phyloP scores from a whole-genome alignment of 2,113 vertebrate species.

The Sander vitreus region DNA sequence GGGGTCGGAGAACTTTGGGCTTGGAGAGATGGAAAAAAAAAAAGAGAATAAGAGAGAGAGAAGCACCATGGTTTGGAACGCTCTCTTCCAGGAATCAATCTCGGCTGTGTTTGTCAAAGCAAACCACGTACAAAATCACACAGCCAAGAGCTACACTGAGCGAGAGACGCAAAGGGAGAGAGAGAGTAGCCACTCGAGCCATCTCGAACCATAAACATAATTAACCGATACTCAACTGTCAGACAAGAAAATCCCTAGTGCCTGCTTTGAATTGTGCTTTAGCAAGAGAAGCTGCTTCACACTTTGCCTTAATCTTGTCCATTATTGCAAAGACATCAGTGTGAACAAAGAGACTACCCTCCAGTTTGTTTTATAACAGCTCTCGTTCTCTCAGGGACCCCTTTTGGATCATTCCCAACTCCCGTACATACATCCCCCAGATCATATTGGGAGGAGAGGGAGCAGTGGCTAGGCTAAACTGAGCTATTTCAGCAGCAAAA shows the following conservation, averaged over 20 bases:
- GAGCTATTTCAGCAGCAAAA: slow-evolving; percentile 38
- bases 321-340: slow-evolving; percentile 48
- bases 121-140: slow-evolving; percentile 54
- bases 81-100: slow-evolving; percentile 51
- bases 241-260: slow-evolving; percentile 49
- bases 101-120: slow-evolving; percentile 55
- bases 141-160: slow-evolving; percentile 45
- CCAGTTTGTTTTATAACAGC: slow-evolving; percentile 62
- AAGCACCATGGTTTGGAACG: slow-evolving; percentile 47
- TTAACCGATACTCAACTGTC: slow-evolving; percentile 67
- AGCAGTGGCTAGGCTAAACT: slow-evolving; percentile 19
- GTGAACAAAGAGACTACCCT: slow-evolving; percentile 55
- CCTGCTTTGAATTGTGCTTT: slow-evolving; percentile 51
- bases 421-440: slow-evolving; percentile 33
- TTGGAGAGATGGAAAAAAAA: slow-evolving; percentile 24
- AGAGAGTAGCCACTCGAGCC: slow-evolving; percentile 29
- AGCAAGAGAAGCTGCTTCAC: slow-evolving; percentile 45
- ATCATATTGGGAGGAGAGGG: slow-evolving; percentile 56
- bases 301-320: slow-evolving; percentile 63
- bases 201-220: slow-evolving; percentile 51
- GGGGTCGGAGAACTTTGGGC: slow-evolving; percentile 51
- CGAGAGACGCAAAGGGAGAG: slow-evolving; percentile 14
- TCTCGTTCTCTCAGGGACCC: slow-evolving; percentile 39
- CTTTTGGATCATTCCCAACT: slow-evolving; percentile 45
- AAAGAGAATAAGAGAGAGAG: not conserved